phyloP scores from a whole-genome alignment of 2,113 vertebrate species.

The Amblyopsis rosae region DNA sequence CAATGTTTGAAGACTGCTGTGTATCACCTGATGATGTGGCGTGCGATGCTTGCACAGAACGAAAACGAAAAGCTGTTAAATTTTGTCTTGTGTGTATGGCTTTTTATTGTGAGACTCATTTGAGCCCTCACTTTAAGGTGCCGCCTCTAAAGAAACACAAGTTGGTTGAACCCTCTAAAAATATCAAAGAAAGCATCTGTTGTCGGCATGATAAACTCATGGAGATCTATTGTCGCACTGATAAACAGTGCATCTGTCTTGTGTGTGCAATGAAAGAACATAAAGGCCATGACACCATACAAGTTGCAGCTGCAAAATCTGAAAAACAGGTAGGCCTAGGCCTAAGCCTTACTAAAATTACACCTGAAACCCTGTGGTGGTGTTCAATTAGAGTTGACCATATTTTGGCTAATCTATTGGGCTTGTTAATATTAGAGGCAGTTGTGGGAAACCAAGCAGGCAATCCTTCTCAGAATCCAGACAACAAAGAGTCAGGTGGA shows the following conservation, averaged over 20 bases:
- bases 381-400: not conserved
- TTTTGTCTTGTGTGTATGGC: slow-evolving; percentile 48
- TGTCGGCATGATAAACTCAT: slow-evolving; percentile 31
- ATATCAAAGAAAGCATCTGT: slow-evolving; percentile 43
- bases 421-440: slow-evolving; percentile 37
- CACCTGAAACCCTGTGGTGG: not conserved
- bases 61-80: slow-evolving; percentile 42
- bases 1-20: not conserved
- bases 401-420: not conserved
- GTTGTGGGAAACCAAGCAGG: slow-evolving; percentile 8
- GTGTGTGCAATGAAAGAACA: slow-evolving; percentile 48
- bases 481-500: slow-evolving; percentile 10
- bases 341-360: not conserved
- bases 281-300: slow-evolving; percentile 41
- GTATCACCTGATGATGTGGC: slow-evolving; percentile 23
- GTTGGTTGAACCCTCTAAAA: slow-evolving; percentile 32
- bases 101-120: slow-evolving; percentile 49
- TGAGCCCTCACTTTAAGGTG: slow-evolving; percentile 46
- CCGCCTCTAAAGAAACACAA: slow-evolving; percentile 34
- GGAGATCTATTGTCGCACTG: slow-evolving; percentile 51
- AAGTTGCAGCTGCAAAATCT: slow-evolving; percentile 11
- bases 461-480: slow-evolving; percentile 14
- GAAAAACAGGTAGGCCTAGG: slow-evolving; percentile 32
- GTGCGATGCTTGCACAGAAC: slow-evolving; percentile 48
- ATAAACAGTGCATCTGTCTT: slow-evolving; percentile 43